Evolutionary conservation across 2,113 vertebrate species (phyloP), one percentile per base, ranked within the genome.

Genomic region (Labeo catla): DNA sequence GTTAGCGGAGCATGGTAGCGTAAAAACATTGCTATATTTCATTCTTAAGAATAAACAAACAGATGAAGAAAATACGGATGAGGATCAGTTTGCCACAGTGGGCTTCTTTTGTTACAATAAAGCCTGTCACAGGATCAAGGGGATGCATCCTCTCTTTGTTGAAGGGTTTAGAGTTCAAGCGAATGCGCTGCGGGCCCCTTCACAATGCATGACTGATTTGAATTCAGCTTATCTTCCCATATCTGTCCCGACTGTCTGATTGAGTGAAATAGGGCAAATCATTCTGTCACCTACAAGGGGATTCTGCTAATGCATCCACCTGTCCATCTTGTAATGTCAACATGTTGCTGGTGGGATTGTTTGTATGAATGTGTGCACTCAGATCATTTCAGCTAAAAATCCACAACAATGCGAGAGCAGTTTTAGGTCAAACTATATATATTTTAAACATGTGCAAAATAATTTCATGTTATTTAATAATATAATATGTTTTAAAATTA

Each of bases 241-340:
- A 89, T 84, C 84, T 91, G 88, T 87, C 76, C 91, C 90, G 74
- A 63, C 34, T 90, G 88, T 92, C 90, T 92, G 92, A 94, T 84
- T 92, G 92, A 93, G 91, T 89, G 91, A 94, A 94, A 92, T 90
- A 90, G 91, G 90, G 85, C 91, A 92, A 91, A 89, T 10, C 91
- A 88, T 88, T 82, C 90, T 91, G 91, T 94, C 92, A 94, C 90
- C 91, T 84, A 82, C 88, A 90, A 91, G 91, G 90, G 88, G 90
- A 87, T 89, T 93, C 86, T 90, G 78, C 88, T 92, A 94, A 94
- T 93, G 91, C 89, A 92, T 88, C 90, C 90, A 88, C 85, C 91
- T 90, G 90, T 91, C 91, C 88, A 89, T 92, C 92, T 90, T 86
- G 86, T 91, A 91, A 72, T 84, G 86, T 88, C 91, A 87, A 92